These are phyloP conservation scores for Chelonus formosanus DNA, from an alignment of 2,888 invertebrate species.

Conservation along the genomic window DNA sequence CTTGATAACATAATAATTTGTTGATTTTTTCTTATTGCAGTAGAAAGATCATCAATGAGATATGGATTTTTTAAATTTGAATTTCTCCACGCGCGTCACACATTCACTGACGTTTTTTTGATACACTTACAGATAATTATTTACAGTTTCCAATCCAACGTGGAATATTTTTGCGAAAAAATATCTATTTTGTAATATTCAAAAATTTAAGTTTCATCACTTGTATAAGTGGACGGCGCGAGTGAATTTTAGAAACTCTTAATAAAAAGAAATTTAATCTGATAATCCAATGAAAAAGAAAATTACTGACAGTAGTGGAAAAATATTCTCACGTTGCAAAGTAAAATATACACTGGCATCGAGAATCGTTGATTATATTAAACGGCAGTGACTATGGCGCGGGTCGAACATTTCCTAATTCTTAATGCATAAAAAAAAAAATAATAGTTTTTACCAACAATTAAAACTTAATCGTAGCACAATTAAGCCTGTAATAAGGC, in stretches of 20 bases:
- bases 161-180: background rate
- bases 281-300: no score
- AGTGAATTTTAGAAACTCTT: no score
- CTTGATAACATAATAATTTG: no score
- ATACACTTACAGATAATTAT: slow-evolving; percentile 54
- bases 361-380: slow-evolving; percentile 2
- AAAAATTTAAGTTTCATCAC: no score
- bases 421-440: background rate
- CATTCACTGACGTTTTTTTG: slow-evolving; percentile 45
- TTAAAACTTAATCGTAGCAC: background rate
- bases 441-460: background rate
- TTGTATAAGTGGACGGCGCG: no score
- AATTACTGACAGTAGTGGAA: no score
- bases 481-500: slow-evolving; percentile 7
- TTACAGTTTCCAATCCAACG: slow-evolving; percentile 45
- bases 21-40: no score
- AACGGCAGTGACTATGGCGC: slow-evolving; percentile 50
- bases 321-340: no score
- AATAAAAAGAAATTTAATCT: no score
- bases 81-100: slow-evolving; percentile 24
- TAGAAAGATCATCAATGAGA: no score
- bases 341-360: no score
- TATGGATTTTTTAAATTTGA: no score
- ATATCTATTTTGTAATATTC: background rate
- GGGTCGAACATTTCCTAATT: background rate